phyloP scores from a whole-genome alignment of 1,140 invertebrate species.

The Parapsyche elsis region DNA sequence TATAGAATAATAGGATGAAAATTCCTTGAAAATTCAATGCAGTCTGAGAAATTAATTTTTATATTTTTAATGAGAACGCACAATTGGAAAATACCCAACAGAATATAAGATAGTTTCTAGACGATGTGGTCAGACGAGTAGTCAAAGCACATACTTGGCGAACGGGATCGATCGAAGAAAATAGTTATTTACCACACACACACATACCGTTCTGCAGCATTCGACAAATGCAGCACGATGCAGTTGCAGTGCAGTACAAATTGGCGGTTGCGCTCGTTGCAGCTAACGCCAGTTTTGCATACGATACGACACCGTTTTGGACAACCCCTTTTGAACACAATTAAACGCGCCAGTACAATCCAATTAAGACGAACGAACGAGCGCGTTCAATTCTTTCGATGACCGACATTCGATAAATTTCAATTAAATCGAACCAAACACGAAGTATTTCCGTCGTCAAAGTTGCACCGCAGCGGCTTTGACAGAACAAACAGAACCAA shows the following conservation, averaged over 20 bases:
- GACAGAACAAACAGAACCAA: neutral
- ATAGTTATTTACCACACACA: no score
- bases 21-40: no score
- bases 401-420: neutral
- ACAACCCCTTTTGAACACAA: constrained; percentile 13
- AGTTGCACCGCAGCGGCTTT: neutral
- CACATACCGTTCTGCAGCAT: neutral
- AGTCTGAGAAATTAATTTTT: no score
- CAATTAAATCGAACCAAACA: neutral
- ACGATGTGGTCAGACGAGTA: no score
- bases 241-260: constrained; percentile 34
- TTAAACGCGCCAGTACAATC: neutral
- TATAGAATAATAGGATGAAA: no score
- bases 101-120: no score
- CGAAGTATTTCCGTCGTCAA: neutral
- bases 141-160: no score
- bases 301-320: neutral
- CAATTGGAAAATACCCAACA: no score
- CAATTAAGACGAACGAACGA: no score
- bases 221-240: neutral
- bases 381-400: no score
- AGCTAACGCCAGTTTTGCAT: neutral
- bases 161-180: no score
- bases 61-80: no score
- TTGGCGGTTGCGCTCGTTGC: constrained; percentile 32